phyloP scores from a whole-genome alignment of 2,888 invertebrate genomes.

The Leucophora obtusa region DNA sequence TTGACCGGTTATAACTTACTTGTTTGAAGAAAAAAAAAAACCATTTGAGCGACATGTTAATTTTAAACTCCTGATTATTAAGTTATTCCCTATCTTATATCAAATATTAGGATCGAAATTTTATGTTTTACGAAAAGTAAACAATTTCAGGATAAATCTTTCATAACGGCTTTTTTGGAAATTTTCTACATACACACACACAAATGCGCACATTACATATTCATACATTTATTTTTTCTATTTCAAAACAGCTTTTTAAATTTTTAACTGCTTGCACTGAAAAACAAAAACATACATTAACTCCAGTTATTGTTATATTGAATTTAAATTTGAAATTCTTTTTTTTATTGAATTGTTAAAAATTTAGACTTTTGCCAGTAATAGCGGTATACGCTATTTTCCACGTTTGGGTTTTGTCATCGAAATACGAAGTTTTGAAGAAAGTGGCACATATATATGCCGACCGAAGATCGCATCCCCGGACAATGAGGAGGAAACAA shows the following conservation, averaged over 20 bases:
- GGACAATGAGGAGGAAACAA: constrained; percentile 72
- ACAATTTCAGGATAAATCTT: too few relatives aligned
- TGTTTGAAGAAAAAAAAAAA: too few relatives aligned
- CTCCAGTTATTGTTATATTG: background rate
- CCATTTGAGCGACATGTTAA: too few relatives aligned
- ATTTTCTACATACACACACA: constrained; percentile 11
- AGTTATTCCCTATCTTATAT: too few relatives aligned
- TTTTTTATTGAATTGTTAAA: constrained; percentile 43
- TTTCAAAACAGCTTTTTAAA: constrained; percentile 11
- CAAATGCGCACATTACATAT: constrained; percentile 11
- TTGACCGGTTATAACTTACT: too few relatives aligned
- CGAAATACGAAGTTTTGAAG: constrained; percentile 73
- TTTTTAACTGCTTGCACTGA: constrained; percentile 37
- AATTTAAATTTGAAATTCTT: constrained; percentile 5
- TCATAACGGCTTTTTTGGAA: background rate
- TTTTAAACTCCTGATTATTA: too few relatives aligned
- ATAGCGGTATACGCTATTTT: constrained; percentile 73
- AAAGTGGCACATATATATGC: constrained; percentile 74
- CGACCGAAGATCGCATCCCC: constrained; percentile 72
- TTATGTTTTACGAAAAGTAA: too few relatives aligned
- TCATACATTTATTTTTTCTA: background rate
- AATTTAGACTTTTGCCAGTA: constrained; percentile 73
- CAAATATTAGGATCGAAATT: too few relatives aligned
- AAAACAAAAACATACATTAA: background rate
- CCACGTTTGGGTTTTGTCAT: constrained; percentile 76